These are phyloP conservation scores for Cisticola juncidis DNA, from an alignment of 2,113 vertebrate species.

Conservation along the genomic window DNA sequence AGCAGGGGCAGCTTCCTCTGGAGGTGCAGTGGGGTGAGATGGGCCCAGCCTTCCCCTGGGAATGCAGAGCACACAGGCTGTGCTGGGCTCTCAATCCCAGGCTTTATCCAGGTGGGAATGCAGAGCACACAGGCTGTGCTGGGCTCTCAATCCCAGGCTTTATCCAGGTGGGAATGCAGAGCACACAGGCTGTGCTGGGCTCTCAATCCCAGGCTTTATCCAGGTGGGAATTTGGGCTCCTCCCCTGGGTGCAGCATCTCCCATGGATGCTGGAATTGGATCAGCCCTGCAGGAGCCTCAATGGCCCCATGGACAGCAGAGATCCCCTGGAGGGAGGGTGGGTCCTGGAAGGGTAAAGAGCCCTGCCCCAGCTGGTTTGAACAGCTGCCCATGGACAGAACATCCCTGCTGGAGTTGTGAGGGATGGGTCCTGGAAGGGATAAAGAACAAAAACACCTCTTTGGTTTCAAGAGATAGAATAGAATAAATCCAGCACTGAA, in stretches of 20 bases:
- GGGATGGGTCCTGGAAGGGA: neutral
- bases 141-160: no score
- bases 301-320: neutral
- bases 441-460: neutral
- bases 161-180: no score
- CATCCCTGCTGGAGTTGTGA: neutral
- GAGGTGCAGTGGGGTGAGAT: neutral
- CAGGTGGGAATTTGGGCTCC: neutral
- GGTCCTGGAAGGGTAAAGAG: neutral
- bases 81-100: no score
- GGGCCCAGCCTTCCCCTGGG: neutral
- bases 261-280: neutral
- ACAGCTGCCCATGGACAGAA: neutral
- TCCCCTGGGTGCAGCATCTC: neutral
- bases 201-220: no score
- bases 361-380: neutral
- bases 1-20: neutral
- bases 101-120: no score
- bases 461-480: neutral
- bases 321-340: neutral
- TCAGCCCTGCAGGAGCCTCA: neutral
- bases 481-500: neutral
- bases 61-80: neutral
- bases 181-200: no score
- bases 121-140: no score